These are phyloP conservation scores for Hirundo rustica DNA, from an alignment of 2,797 vertebrate species.

Conservation along the genomic window DNA sequence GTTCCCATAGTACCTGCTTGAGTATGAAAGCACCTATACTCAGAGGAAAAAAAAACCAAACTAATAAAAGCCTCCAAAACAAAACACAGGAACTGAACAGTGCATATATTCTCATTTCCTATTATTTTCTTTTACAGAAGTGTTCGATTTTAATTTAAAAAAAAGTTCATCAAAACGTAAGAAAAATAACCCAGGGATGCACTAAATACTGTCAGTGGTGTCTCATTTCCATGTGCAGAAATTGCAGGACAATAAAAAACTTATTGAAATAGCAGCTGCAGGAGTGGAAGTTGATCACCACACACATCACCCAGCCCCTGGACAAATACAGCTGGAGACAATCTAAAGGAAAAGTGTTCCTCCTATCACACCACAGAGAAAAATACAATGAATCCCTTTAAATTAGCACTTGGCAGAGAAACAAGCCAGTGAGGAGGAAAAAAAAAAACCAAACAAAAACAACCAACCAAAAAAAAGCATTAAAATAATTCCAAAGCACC, in stretches of 20 bases:
- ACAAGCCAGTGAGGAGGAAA: background rate
- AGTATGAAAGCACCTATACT: background rate
- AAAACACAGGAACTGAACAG: background rate
- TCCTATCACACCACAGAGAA: background rate
- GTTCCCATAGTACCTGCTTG: background rate
- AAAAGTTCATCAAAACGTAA: background rate
- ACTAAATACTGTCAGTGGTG: background rate
- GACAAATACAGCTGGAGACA: conserved; percentile 49
- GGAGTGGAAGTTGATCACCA: background rate
- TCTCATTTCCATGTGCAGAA: background rate
- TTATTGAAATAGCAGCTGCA: conserved; percentile 13
- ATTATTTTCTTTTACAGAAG: background rate
- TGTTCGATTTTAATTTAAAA: background rate
- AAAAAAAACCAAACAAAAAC: background rate
- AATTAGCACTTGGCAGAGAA: conserved; percentile 36
- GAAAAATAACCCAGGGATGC: background rate
- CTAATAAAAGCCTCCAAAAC: background rate
- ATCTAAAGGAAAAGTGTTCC: conserved; percentile 11
- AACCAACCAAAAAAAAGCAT: background rate
- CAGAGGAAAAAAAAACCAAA: background rate
- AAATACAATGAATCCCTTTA: conserved; percentile 39
- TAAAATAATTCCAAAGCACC: background rate
- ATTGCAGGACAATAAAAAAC: background rate
- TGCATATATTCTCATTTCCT: background rate
- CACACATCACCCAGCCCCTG: background rate